Evolutionary conservation across 2,888 invertebrate species (phyloP).

Genomic region (Amiota minor): DNA sequence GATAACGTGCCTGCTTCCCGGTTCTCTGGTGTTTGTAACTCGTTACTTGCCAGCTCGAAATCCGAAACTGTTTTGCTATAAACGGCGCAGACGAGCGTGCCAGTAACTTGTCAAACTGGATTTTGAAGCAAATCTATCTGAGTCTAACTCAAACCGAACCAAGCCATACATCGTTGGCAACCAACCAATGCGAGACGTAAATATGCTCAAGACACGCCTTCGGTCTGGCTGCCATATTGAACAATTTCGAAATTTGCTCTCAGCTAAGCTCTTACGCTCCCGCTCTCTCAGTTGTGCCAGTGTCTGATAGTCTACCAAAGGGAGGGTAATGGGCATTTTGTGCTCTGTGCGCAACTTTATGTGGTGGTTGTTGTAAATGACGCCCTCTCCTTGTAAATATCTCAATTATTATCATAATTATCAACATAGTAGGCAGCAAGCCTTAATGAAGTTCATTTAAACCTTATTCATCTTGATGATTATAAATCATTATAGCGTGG

Average conservation of each 20-base stretch:
- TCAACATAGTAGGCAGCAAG: not conserved
- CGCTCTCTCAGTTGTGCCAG: constrained; percentile 31
- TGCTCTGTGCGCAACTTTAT: not conserved
- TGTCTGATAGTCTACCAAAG: not conserved
- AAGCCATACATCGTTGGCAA: constrained; percentile 42
- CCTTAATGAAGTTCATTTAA: too few relatives aligned
- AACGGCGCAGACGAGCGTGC: constrained; percentile 46
- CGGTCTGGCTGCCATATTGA: constrained; percentile 51
- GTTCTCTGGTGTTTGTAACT: constrained; percentile 33
- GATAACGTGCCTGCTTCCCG: too few relatives aligned
- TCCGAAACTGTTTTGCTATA: constrained; percentile 71
- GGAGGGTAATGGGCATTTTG: not conserved
- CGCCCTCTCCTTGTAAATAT: not conserved
- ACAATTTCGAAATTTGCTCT: constrained; percentile 44
- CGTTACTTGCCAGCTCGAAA: constrained; percentile 70
- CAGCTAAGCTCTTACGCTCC: not conserved
- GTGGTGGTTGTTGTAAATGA: not conserved
- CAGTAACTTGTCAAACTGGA: constrained; percentile 54
- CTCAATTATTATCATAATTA: not conserved
- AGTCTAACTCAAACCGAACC: constrained; percentile 28
- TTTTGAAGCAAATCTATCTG: constrained; percentile 33
- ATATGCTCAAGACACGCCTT: constrained; percentile 50
- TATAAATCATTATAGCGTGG: not conserved
- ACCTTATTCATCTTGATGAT: not conserved
- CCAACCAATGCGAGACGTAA: constrained; percentile 41